A percentile compares a stretch with the other conserved stretches of the same genome.
Evolutionary conservation across 1,140 invertebrate species (phyloP).

Genomic region (Bombus polaris): DNA sequence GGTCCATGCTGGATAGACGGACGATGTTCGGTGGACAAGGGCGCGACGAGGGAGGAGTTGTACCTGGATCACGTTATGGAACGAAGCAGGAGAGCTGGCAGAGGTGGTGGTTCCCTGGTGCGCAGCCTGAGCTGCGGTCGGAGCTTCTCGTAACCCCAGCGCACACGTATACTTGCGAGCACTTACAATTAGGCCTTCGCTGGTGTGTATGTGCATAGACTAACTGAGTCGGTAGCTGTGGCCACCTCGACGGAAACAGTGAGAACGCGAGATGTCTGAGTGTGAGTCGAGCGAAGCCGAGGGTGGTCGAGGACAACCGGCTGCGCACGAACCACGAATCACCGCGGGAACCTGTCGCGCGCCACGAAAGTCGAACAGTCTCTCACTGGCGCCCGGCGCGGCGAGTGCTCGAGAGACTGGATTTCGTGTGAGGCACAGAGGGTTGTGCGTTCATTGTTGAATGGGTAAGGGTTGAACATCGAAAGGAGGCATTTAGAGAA

Average conservation of each 20-base stretch:
- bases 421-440: slow-evolving; percentile 5
- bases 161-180: slow-evolving; percentile 20
- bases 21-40: background rate
- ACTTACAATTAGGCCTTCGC: slow-evolving; percentile 37
- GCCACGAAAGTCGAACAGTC: slow-evolving; percentile 67
- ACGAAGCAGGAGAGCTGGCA: background rate
- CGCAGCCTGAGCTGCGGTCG: slow-evolving; percentile 51
- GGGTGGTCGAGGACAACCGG: slow-evolving; percentile 59
- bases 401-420: slow-evolving; percentile 62
- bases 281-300: slow-evolving; percentile 52
- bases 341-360: slow-evolving; percentile 67
- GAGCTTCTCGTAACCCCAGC: slow-evolving; percentile 48
- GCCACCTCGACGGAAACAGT: slow-evolving; percentile 13
- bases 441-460: slow-evolving; percentile 29
- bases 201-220: slow-evolving; percentile 4
- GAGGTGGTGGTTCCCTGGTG: slow-evolving; percentile 41
- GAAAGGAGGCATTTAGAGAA: background rate
- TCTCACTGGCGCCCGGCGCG: slow-evolving; percentile 71
- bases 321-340: slow-evolving; percentile 49
- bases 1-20: background rate
- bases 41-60: slow-evolving; percentile 15
- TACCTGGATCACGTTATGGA: slow-evolving; percentile 8
- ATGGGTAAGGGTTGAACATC: background rate
- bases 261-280: slow-evolving; percentile 28
- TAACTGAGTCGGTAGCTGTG: background rate